Base-by-base conservation (phyloP, 2,113 vertebrate species). In the Cyprinodon variegatus region DNA sequence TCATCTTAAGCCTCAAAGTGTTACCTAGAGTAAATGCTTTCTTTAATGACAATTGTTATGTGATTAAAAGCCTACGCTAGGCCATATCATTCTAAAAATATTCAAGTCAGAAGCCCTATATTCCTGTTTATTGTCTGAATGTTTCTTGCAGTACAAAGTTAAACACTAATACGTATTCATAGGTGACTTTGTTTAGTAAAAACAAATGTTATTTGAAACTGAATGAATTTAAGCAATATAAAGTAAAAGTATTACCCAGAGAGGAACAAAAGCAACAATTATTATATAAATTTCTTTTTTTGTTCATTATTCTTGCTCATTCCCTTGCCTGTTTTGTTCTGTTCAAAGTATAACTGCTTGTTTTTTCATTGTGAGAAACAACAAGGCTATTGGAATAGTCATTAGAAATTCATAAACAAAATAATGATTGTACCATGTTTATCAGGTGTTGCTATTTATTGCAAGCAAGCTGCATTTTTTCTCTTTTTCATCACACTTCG, bases 371-470 rank as follows among this genome's bases (percentile, higher is more conserved):
- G 63, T 70, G 66, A 64, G 69, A 76, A 72, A 59, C 75, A 82
- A 76, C 22, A 39, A 83, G 74, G 81, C 88, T 88, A 79, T 83
- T 86, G 87, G 88, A 86, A 88, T 72, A 77, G 60, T 90, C 86
- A 86, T 91, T 90, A 88, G 68, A 76, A 86, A 89, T 86, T 87
- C 87, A 88, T 68, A 90, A 89, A 87, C 84, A 88, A 84, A 91
- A 81, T 88, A 84, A 88, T 72, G 77, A 90, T 87, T 84, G 83
- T 84, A 82, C 81, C 84, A 61, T 80, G 88, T 91, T 91, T 86
- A 89, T 90, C 82, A 84, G 89, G 88, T 82, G 81, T 89, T 92
- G 88, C 85, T 89, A 83, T 92, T 88, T 89, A 90, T 91, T 92
- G 85, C 76, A 13, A 85, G 77, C 73, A 82, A 78, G 67, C 70